These are phyloP conservation scores for Theretra japonica DNA, from an alignment of 2,888 invertebrate species.

Conservation along the genomic window DNA sequence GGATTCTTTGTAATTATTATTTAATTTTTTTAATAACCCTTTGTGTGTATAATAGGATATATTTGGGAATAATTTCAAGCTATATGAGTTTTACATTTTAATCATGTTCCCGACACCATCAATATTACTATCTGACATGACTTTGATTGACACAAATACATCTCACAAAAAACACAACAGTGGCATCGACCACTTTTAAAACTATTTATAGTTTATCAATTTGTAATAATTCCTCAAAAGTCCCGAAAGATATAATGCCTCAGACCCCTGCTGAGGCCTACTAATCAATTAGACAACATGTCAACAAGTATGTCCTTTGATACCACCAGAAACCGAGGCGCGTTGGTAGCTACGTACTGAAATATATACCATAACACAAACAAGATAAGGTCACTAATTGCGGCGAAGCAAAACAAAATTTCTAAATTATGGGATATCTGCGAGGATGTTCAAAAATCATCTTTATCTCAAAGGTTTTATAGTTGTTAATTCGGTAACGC, in stretches of 20 bases:
- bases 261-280: slow-evolving; percentile 80
- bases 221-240: slow-evolving; percentile 81
- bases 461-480: slow-evolving; percentile 45
- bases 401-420: slow-evolving; percentile 52
- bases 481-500: slow-evolving; percentile 38
- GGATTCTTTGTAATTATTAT: not conserved
- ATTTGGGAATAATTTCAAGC: not conserved
- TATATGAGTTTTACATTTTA: not conserved
- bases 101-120: not conserved
- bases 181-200: slow-evolving; percentile 80
- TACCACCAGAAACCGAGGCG: slow-evolving; percentile 68
- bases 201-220: slow-evolving; percentile 82
- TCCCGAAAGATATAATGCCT: slow-evolving; percentile 74
- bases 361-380: slow-evolving; percentile 73
- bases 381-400: slow-evolving; percentile 65
- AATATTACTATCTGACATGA: slow-evolving; percentile 12
- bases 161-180: slow-evolving; percentile 71
- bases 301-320: slow-evolving; percentile 84
- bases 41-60: not conserved
- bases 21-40: not conserved
- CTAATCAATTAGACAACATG: slow-evolving; percentile 85
- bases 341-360: slow-evolving; percentile 49
- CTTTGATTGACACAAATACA: slow-evolving; percentile 58
- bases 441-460: slow-evolving; percentile 42
- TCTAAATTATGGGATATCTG: slow-evolving; percentile 46